Conservation (phyloP, 2,888 invertebrate genomes). For the Archips xylosteana region DNA sequence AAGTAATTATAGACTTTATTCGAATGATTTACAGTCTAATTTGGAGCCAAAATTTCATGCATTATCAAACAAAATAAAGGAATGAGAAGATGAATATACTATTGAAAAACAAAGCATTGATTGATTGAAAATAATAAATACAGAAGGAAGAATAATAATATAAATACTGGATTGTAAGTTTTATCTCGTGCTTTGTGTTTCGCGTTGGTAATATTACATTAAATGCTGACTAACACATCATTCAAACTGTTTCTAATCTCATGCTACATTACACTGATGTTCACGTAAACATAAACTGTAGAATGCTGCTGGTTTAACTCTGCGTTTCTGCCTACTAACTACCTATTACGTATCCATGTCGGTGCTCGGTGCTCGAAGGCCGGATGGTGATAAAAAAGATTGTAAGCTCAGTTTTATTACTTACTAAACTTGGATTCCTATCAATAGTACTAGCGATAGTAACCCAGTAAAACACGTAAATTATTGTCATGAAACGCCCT, state of each 20-base stretch:
- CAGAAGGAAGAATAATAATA: neutral
- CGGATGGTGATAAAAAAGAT: slow-evolving; percentile 55
- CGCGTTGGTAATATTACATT: neutral
- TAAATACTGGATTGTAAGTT: neutral
- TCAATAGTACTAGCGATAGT: neutral
- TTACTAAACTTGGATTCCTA: neutral
- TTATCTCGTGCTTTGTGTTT: neutral
- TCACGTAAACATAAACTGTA: neutral
- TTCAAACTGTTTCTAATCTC: neutral
- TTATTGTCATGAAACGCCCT: neutral
- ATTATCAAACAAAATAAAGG: neutral
- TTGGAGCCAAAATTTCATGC: neutral
- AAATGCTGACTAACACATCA: neutral
- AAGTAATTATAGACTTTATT: neutral
- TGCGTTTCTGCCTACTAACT: too few relatives aligned
- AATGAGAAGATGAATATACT: neutral
- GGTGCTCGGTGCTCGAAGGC: slow-evolving; percentile 48
- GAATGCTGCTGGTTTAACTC: neutral
- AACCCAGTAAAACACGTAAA: neutral
- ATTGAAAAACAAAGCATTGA: neutral
- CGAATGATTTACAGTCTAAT: neutral
- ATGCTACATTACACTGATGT: neutral
- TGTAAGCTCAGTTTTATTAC: slow-evolving; percentile 47
- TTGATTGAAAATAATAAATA: neutral
- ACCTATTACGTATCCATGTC: slow-evolving; percentile 43